Evolutionary conservation across 1,140 invertebrate genomes (phyloP), one percentile per base, ranked within the genome.

Genomic region (Penaeus indicus): DNA sequence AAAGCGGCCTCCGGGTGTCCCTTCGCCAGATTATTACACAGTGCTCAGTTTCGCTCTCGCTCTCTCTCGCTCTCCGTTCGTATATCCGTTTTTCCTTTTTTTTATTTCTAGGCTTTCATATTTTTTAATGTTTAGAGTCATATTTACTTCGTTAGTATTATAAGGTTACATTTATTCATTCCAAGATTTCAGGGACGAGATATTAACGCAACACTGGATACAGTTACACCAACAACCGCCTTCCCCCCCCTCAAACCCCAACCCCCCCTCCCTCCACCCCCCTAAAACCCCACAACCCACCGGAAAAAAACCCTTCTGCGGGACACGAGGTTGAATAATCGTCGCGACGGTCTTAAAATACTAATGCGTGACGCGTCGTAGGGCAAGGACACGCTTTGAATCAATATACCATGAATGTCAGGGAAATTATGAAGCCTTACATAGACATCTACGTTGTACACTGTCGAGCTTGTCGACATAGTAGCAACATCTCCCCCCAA

Each of bases 381-480:
- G 54, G 19, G 84, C 60, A 85, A 32, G 42, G 27, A 54, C 11
- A 27, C 42, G 16, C 25, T 42, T 42, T 47, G 78, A 86, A 86
- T 86, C 85, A 80, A 86, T 86, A 86, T 80, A 86, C 77, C 85
- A 86, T 86, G 85, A 81, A 67, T 78, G 85, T 86, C 85, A 86
- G 78, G 47, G 85, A 86, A 86, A 86, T 86, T 86, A 86, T 86
- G 85, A 86, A 86, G 78, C 85, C 85, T 54, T 86, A 86, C 42
- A 67, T 42, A 79, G 85, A 86, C 85, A 86, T 86, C 85, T 86
- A 78, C 85, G 85, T 81, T 86, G 77, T 86, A 86, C 85, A 80
- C 61, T 79, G 78, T 21, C 8, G 64, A 38, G n/a, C 21, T 8
- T n/a, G 72, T 77, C 22, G 72, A 19, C 78, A 25, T 80, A 80